phyloP scores from a whole-genome alignment of 1,140 invertebrate species.

The Diprion similis region DNA sequence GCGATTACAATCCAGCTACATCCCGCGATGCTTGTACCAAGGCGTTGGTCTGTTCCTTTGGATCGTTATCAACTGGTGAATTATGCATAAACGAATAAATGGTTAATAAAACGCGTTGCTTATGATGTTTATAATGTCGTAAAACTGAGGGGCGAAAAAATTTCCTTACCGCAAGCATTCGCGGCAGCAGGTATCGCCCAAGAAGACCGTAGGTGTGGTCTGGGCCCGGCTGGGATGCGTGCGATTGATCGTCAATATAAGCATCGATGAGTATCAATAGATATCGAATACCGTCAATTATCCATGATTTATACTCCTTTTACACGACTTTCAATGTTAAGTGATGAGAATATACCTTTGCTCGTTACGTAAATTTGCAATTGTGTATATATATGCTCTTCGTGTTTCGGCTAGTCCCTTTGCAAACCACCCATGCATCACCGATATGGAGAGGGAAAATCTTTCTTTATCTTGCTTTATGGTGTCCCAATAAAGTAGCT shows the following conservation, averaged over 20 bases:
- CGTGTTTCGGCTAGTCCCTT: not conserved
- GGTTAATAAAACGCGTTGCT: not conserved
- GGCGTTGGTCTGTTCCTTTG: no score
- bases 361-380: constrained; percentile 7
- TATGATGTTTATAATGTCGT: constrained; percentile 6
- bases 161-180: not conserved
- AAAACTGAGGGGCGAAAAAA: not conserved
- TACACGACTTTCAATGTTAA: not conserved
- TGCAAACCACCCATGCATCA: not conserved
- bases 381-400: not conserved
- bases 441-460: not conserved
- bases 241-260: constrained; percentile 1
- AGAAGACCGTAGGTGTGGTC: constrained; percentile 4
- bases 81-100: not conserved
- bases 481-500: not conserved
- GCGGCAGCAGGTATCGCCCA: not conserved
- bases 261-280: constrained; percentile 7
- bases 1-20: no score
- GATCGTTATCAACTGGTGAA: no score
- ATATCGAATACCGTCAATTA: constrained; percentile 5
- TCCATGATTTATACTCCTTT: constrained; percentile 2
- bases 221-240: not conserved
- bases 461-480: not conserved
- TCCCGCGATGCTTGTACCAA: no score
- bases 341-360: not conserved